phyloP scores from a whole-genome alignment of 1,140 invertebrate species.

The Galendromus occidentalis region DNA sequence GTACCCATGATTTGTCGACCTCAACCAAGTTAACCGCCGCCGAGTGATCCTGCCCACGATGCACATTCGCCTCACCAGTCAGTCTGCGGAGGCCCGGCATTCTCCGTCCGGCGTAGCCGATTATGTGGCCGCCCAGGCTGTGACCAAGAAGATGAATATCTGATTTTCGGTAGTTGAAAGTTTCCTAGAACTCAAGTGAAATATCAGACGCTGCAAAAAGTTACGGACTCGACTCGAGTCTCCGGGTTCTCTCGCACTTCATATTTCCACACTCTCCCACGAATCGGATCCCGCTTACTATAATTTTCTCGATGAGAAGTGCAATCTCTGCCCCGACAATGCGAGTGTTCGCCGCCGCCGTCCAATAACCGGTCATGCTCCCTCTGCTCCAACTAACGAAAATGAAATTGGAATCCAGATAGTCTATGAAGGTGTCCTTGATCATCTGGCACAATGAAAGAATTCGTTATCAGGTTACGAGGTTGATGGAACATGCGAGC shows the following conservation, averaged over 20 bases:
- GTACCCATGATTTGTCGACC: too few species aligned
- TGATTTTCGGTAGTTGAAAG: constrained; percentile 12
- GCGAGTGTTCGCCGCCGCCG: constrained; percentile 38
- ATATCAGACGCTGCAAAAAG: too few species aligned
- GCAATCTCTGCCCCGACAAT: constrained; percentile 39
- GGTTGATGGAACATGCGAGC: neutral
- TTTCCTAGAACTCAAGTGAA: neutral
- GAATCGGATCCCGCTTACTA: too few species aligned
- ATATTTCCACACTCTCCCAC: too few species aligned
- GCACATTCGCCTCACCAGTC: constrained; percentile 29
- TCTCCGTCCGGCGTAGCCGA: constrained; percentile 48
- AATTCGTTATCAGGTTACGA: neutral
- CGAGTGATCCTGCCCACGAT: neutral
- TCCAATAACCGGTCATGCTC: neutral
- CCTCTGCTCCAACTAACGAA: constrained; percentile 24
- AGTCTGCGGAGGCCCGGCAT: constrained; percentile 43
- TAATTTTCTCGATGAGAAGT: constrained; percentile 26
- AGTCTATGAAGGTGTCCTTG: neutral
- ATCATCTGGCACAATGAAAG: neutral
- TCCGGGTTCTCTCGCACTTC: too few species aligned
- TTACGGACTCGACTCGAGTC: too few species aligned
- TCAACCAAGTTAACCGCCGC: too few species aligned
- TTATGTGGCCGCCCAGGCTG: constrained; percentile 32
- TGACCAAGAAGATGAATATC: constrained; percentile 30
- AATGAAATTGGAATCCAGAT: constrained; percentile 25